Base-by-base conservation (phyloP, 2,797 vertebrate genomes). In the Argentina silus region DNA sequence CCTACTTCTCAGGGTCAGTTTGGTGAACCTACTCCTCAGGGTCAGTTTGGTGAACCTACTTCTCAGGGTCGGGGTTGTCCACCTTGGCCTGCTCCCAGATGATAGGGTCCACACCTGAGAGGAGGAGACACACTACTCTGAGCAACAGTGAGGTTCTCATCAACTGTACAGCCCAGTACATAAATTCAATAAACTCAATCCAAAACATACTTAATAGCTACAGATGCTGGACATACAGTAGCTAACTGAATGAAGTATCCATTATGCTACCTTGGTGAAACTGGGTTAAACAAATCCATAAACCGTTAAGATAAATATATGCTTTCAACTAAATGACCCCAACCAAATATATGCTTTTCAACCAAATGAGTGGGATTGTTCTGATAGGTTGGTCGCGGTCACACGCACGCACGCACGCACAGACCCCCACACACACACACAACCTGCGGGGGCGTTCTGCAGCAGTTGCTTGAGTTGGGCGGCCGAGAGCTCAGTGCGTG, bases 31-130 rank as follows among this genome's bases (percentile, higher is more conserved):
- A 27, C 27, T 27, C 3, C 27, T 27, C 23, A 11, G 56, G 14
- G 27, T 61, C 23, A 61, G 5, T 27, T 14, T 14, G 17, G 43
- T 11, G 10, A 11, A 92, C 96, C 90, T 90, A 99, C 98, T 96
- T 98, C 74, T 99, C 98, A 84, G 97, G 95, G 75, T 99, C 98
- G 3, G 98, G 98, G 83, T 99, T 99, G 87, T 99, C 98, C 81
- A 97, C 97, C 88, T 99, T 99, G 42, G 98, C 97, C 90, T 99
- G 98, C 78, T 99, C 98, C 98, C 98, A 99, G 83, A 99, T 99
- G 76, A 99, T 98, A 59, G 97, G 96, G 87, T 99, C 98, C 81
- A 99, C 97, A 86, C 97, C 98, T 99, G 71, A 14, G 76, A 80
- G 23, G 62, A 44, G 73, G 77, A 65, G 12, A 70, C 21, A 70